phyloP scores from a whole-genome alignment of 1,140 invertebrate species.

The Ditylenchus dipsaci region DNA sequence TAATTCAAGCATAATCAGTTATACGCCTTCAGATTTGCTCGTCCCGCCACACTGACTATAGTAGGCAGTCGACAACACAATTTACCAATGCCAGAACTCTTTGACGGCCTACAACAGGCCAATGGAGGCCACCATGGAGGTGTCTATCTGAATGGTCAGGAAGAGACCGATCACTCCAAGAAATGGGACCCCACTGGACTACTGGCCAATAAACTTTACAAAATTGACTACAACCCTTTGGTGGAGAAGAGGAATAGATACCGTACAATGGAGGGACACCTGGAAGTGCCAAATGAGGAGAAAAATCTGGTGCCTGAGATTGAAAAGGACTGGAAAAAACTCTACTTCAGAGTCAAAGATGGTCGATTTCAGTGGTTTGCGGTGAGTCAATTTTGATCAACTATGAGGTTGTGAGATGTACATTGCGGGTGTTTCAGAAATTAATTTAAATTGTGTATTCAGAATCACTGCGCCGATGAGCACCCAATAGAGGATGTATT shows the following conservation, averaged over 20 bases:
- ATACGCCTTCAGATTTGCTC: constrained; percentile 4
- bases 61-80: not conserved
- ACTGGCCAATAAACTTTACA: not conserved
- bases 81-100: constrained; percentile 4
- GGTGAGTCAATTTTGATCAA: constrained; percentile 27
- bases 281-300: constrained; percentile 50
- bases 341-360: constrained; percentile 41
- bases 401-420: not conserved
- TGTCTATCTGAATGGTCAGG: not conserved
- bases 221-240: constrained; percentile 46
- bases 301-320: constrained; percentile 36
- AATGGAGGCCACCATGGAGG: not conserved
- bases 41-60: not conserved
- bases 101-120: not conserved
- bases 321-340: constrained; percentile 43
- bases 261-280: constrained; percentile 54
- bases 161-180: not conserved
- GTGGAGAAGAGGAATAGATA: constrained; percentile 39
- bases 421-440: not conserved
- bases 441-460: not conserved
- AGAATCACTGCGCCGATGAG: constrained; percentile 56
- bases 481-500: constrained; percentile 52
- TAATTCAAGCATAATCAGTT: too few relatives aligned
- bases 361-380: constrained; percentile 57
- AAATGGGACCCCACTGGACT: not conserved